Evolutionary conservation across 2,113 vertebrate genomes (phyloP).

Genomic region (Geococcyx californianus): DNA sequence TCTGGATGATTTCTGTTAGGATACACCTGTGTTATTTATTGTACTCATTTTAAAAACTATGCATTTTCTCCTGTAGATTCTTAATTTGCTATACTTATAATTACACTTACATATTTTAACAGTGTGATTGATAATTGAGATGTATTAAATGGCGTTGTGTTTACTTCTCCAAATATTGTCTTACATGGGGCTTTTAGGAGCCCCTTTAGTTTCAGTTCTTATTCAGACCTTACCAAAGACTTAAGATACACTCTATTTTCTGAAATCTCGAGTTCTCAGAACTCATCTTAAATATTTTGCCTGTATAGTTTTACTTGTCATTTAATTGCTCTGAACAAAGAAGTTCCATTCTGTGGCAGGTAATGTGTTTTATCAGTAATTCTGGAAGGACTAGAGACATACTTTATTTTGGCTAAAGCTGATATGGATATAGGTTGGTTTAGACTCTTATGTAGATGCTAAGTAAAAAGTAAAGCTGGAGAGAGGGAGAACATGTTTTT

Average conservation of each 20-base stretch:
- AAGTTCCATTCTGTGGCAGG: background rate
- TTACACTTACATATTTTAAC: accelerated
- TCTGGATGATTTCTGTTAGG: background rate
- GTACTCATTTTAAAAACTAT: background rate
- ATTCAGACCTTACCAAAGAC: background rate
- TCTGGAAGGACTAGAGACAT: background rate
- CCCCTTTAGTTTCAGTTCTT: background rate
- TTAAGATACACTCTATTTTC: background rate
- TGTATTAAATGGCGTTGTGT: background rate
- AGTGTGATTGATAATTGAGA: background rate
- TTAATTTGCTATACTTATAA: background rate
- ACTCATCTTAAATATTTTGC: background rate
- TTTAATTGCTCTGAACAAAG: background rate
- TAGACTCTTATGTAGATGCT: background rate
- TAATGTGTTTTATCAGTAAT: background rate
- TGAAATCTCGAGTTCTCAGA: background rate
- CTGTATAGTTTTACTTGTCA: background rate
- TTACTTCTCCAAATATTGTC: background rate
- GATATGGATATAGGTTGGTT: background rate
- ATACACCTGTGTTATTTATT: background rate
- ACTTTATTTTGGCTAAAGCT: background rate
- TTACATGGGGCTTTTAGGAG: background rate
- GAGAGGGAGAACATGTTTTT: background rate
- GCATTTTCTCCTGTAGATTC: background rate
- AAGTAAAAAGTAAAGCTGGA: background rate